Evolutionary conservation across 1,140 invertebrate genomes (phyloP), one percentile per base, ranked within the genome.

Genomic region (Mizuhopecten yessoensis): DNA sequence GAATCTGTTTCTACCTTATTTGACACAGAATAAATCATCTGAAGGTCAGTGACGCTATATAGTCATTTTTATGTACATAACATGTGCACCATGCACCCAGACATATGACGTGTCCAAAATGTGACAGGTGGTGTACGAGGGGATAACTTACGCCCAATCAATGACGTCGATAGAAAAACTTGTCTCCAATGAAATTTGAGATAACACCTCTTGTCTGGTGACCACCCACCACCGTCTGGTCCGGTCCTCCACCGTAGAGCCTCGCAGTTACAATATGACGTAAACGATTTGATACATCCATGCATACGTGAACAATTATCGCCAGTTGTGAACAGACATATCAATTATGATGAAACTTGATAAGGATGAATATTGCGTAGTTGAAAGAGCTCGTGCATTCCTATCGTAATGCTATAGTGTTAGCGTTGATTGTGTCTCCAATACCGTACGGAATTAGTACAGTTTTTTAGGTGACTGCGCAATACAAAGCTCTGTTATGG

Each of bases 181-280:
- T 75, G 57, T 75, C 23, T 75, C 57, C 57, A 75, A 75, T 75
- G 57, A 75, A 75, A 75, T 75, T 13, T 75, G 57, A 75, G 57
- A 75, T 75, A 75, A n/a, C 57, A 75, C 23, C n/a, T 75, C 57
- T 75, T 29, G 57, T n/a, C 57, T 75, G 1, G 2, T 75, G 57
- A 75, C 57, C 57, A 75, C 57, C 57, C 57, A 75, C 57, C n/a
- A 29, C 57, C 57, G 57, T 75, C 57, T 75, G 57, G 57, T 75
- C 57, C n/a, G n/a, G 23, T n/a, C 23, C n/a, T 9, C 11, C 57
- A 5, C 57, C 57, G 29, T 75, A 29, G n/a, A 29, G 57, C 57
- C 17, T 45, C 10, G 42, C 17, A 15, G 42, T 39, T 39, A 39
- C 13, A 7, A 45, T 45, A n/a, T 29, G 23, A 29, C 57, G 23